Percentiles rank a stretch among this genome's conserved stretches.
Conservation (phyloP, 2,888 invertebrate genomes). For the Pyrochroa serraticornis region DNA sequence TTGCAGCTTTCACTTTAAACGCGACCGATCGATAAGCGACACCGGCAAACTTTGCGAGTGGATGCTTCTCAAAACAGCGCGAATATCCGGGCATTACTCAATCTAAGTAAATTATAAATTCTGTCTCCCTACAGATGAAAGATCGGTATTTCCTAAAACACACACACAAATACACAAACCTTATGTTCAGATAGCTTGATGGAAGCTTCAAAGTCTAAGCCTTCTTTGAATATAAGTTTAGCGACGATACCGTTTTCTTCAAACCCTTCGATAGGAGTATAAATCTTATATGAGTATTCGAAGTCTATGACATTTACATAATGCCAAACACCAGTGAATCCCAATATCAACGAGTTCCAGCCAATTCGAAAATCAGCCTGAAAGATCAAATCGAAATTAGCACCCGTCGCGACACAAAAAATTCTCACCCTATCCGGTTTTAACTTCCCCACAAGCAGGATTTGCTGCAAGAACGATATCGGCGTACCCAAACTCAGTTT, state of each 20-base stretch:
- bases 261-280: conserved; percentile 78
- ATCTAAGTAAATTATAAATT: conserved; percentile 47
- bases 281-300: conserved; percentile 77
- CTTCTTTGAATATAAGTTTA: conserved; percentile 69
- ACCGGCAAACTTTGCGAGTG: conserved; percentile 42
- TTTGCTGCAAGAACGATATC: conserved; percentile 70
- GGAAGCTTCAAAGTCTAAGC: conserved; percentile 74
- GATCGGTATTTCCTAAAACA: conserved; percentile 34
- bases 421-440: conserved; percentile 67
- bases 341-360: conserved; percentile 76
- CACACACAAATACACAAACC: conserved; percentile 49
- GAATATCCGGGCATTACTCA: conserved; percentile 41
- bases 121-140: conserved; percentile 40
- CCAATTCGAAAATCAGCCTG: conserved; percentile 77
- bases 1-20: conserved; percentile 42
- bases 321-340: conserved; percentile 81
- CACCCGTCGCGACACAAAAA: conserved; percentile 4
- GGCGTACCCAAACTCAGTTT: conserved; percentile 77
- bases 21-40: conserved; percentile 44
- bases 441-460: conserved; percentile 72
- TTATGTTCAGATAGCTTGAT: conserved; percentile 72
- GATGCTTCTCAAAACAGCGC: conserved; percentile 40
- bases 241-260: conserved; percentile 78
- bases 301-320: conserved; percentile 73
- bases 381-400: conserved; percentile 32